These are phyloP conservation scores for Eulemur coronatus DNA, from an alignment of 2,797 vertebrate genomes.

Conservation along the genomic window DNA sequence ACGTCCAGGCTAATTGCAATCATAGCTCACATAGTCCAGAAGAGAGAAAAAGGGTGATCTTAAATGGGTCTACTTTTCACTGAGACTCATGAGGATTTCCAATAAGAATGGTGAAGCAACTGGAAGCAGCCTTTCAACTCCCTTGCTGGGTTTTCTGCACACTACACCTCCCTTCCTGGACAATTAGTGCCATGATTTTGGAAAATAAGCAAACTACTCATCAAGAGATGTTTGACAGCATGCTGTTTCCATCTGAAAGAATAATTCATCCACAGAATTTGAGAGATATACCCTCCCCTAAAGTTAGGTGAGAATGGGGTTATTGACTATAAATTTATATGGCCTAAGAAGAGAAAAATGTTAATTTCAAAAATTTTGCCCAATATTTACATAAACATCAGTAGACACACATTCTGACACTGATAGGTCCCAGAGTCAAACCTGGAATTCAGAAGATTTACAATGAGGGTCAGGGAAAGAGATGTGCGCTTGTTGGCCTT, in stretches of 20 bases:
- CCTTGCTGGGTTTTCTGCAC: background rate
- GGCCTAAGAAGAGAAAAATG: background rate
- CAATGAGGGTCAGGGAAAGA: background rate
- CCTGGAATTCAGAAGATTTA: background rate
- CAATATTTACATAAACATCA: background rate
- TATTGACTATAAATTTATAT: background rate
- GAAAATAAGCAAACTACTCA: background rate
- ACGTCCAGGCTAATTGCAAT: background rate
- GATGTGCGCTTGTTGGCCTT: background rate
- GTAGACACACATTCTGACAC: background rate
- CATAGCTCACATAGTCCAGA: background rate
- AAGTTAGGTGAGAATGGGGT: background rate
- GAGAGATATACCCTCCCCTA: background rate
- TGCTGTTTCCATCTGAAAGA: background rate
- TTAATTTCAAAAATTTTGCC: background rate
- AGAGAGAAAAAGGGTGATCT: background rate
- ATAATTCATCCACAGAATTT: background rate
- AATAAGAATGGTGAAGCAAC: accelerated
- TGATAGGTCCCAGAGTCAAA: background rate
- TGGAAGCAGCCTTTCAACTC: background rate
- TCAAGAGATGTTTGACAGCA: background rate
- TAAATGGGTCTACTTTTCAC: background rate
- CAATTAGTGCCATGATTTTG: background rate
- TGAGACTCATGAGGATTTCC: background rate
- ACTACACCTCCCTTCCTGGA: background rate